Evolutionary conservation across 1,140 invertebrate genomes (phyloP).

Genomic region (Drosophila rufa): DNA sequence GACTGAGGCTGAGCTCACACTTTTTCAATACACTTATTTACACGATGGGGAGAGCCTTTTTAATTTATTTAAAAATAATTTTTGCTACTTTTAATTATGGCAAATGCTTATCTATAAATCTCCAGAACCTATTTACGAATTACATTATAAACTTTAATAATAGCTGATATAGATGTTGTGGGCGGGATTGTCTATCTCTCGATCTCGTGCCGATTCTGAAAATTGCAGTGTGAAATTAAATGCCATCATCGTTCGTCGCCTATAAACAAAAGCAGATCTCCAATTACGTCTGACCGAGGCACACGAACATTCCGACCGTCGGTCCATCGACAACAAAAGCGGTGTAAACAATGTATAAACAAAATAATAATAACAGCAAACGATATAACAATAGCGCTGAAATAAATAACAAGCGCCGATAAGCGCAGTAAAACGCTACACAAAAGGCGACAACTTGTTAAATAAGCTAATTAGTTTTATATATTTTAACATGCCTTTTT

Average conservation of each 20-base stretch:
- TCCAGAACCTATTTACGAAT: not conserved
- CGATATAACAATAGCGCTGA: conserved; percentile 20
- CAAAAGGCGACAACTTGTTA: conserved; percentile 53
- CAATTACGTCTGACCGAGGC: conserved; percentile 31
- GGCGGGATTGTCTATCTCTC: conserved; percentile 14
- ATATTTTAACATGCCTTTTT: conserved; percentile 13
- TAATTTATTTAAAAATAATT: not conserved
- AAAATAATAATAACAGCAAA: conserved; percentile 32
- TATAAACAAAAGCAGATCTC: conserved; percentile 51
- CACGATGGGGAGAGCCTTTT: not conserved
- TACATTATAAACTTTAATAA: conserved; percentile 21
- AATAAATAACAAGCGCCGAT: conserved; percentile 38
- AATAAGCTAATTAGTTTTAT: conserved; percentile 44
- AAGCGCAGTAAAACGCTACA: conserved; percentile 30
- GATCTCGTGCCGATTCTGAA: conserved; percentile 27
- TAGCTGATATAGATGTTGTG: conserved; percentile 16
- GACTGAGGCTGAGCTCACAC: conserved; percentile 8
- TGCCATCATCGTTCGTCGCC: conserved; percentile 36
- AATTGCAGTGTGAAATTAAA: conserved; percentile 44
- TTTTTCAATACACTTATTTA: conserved; percentile 18
- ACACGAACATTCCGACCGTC: conserved; percentile 17
- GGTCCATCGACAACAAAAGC: conserved; percentile 33
- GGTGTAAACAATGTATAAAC: conserved; percentile 39
- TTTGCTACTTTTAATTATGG: not conserved
- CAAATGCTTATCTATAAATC: not conserved